Evolutionary conservation across 92 coral and sea anemone species (phyloP).

Genomic region (Parazoanthus darwini): DNA sequence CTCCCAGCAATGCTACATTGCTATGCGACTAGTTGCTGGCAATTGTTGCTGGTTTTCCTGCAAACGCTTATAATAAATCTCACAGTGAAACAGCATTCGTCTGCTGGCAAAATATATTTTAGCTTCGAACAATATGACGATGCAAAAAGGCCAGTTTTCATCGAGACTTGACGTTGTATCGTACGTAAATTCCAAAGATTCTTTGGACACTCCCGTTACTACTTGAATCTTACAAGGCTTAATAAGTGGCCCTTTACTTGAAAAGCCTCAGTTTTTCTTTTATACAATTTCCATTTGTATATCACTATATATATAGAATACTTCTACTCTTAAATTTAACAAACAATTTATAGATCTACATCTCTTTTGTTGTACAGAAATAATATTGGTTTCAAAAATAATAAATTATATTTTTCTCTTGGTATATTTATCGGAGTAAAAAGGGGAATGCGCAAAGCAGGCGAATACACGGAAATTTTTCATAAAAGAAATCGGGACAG

Average conservation of each 20-base stretch:
- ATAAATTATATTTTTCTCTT: conserved; percentile 34
- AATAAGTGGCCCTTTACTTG: background rate
- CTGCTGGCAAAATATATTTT: background rate
- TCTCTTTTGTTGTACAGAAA: conserved; percentile 35
- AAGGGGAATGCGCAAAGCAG: background rate
- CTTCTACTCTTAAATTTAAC: conserved; percentile 29
- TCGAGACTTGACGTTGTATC: background rate
- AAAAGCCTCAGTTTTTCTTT: background rate
- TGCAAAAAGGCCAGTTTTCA: background rate
- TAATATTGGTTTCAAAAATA: conserved; percentile 34
- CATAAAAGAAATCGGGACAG: background rate
- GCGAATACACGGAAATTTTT: background rate
- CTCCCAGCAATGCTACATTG: no score
- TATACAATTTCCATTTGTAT: conserved; percentile 11
- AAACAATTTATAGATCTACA: conserved; percentile 25
- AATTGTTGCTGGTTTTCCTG: background rate
- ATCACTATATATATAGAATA: conserved; percentile 15
- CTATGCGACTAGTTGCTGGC: no score
- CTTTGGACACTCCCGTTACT: background rate
- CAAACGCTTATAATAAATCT: background rate
- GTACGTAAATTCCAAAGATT: background rate
- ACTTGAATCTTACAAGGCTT: background rate
- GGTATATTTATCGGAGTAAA: background rate
- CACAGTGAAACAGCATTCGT: background rate
- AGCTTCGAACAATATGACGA: background rate